phyloP scores from a whole-genome alignment of 2,797 vertebrate species.

The Cuniculus paca region DNA sequence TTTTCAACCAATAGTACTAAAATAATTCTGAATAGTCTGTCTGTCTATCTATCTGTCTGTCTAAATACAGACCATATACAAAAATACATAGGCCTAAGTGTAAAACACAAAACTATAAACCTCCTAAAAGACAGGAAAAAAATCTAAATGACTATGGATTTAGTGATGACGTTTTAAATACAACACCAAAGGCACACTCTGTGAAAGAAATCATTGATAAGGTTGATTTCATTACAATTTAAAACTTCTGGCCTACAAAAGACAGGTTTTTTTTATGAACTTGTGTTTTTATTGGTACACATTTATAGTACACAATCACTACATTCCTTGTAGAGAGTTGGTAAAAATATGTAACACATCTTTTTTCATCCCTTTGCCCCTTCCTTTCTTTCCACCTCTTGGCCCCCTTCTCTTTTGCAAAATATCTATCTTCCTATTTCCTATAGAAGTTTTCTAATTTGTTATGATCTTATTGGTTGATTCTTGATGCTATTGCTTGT shows the following conservation, averaged over 20 bases:
- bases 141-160: background rate
- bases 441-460: background rate
- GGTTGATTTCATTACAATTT: background rate
- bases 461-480: background rate
- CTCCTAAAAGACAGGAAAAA: background rate
- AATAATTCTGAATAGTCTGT: background rate
- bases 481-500: background rate
- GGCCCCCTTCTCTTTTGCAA: background rate
- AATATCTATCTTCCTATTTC: background rate
- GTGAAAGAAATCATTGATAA: slow-evolving; percentile 11
- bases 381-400: background rate
- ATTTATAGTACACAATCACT: background rate
- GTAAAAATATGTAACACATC: background rate
- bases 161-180: background rate
- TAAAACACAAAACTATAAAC: background rate
- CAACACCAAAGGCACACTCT: background rate
- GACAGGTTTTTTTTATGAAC: background rate
- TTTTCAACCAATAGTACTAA: background rate
- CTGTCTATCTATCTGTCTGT: too few species aligned
- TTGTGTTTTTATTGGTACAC: background rate
- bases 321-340: background rate
- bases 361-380: background rate
- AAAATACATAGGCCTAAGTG: background rate
- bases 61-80: background rate
- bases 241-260: background rate